These are phyloP conservation scores for Carapus acus DNA, from an alignment of 2,797 vertebrate genomes.

Conservation along the genomic window DNA sequence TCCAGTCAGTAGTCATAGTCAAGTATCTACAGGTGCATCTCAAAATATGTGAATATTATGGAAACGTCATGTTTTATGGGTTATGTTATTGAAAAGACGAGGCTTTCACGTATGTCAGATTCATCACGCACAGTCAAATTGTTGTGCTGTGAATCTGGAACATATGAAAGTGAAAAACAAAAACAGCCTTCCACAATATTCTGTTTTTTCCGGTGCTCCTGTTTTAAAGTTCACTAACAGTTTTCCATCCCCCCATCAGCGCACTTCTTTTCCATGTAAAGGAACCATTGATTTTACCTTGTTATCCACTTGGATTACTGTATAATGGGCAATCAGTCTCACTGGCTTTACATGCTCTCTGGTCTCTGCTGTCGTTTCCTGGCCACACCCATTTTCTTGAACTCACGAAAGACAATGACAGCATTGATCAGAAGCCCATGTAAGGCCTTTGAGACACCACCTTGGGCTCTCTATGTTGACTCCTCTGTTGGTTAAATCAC, in stretches of 20 bases:
- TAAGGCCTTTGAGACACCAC: slow-evolving; percentile 49
- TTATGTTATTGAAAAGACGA: too few relatives aligned
- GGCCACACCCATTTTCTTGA: slow-evolving; percentile 16
- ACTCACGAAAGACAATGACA: slow-evolving; percentile 16
- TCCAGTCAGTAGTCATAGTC: slow-evolving; percentile 32
- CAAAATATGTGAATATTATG: too few relatives aligned
- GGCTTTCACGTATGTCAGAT: too few relatives aligned
- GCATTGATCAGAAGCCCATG: slow-evolving; percentile 37
- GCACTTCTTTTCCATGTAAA: slow-evolving; percentile 39
- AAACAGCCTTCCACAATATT: too few relatives aligned
- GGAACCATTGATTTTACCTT: slow-evolving; percentile 56
- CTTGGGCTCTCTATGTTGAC: slow-evolving; percentile 55
- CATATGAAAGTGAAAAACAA: too few relatives aligned
- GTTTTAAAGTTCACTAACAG: slow-evolving; percentile 55
- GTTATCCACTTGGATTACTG: slow-evolving; percentile 36
- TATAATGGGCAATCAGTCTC: slow-evolving; percentile 47
- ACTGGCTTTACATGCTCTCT: slow-evolving; percentile 48
- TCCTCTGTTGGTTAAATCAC: slow-evolving; percentile 65
- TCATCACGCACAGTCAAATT: too few relatives aligned
- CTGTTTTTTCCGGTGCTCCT: too few relatives aligned
- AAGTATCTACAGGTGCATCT: too few relatives aligned
- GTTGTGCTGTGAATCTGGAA: too few relatives aligned
- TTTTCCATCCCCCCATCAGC: slow-evolving; percentile 56
- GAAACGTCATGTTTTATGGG: too few relatives aligned
- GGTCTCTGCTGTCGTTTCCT: slow-evolving; percentile 21